Percentiles rank a stretch among this genome's conserved stretches.
These are phyloP conservation scores for Podarcis raffonei DNA, from an alignment of 2,113 vertebrate genomes.

Conservation along the genomic window DNA sequence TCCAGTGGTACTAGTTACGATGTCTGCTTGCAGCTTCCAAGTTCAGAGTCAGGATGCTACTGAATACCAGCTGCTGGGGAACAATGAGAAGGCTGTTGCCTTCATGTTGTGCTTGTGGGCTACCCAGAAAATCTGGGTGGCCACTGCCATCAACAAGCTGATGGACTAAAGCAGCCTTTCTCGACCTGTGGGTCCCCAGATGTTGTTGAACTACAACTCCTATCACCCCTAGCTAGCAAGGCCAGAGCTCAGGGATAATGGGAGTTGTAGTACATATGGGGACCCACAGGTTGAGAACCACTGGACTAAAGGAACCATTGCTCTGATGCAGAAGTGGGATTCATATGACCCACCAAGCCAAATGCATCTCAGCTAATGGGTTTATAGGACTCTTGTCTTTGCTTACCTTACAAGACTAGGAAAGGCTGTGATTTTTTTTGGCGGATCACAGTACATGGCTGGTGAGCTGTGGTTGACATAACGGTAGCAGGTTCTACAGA, in stretches of 20 bases:
- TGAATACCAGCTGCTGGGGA: background rate
- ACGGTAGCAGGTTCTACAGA: background rate
- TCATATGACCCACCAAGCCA: background rate
- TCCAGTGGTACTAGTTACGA: background rate
- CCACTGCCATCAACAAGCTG: too few relatives aligned
- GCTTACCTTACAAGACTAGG: background rate
- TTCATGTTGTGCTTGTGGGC: background rate
- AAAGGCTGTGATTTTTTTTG: background rate
- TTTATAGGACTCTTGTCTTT: background rate
- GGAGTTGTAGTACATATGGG: too few relatives aligned
- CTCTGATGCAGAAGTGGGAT: background rate
- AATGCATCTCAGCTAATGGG: background rate
- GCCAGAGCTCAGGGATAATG: too few relatives aligned
- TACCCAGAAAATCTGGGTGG: background rate
- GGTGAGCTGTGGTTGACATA: background rate
- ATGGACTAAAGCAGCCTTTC: background rate
- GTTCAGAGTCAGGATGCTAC: background rate
- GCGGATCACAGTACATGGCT: background rate
- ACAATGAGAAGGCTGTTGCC: background rate
- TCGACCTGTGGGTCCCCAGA: too few relatives aligned
- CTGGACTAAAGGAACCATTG: background rate
- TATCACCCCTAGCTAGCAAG: too few relatives aligned
- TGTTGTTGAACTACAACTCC: too few relatives aligned
- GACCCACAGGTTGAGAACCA: too few relatives aligned
- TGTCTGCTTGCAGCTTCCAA: background rate